Base-by-base conservation (phyloP, 2,888 invertebrate genomes). In the Ceraclea dissimilis region DNA sequence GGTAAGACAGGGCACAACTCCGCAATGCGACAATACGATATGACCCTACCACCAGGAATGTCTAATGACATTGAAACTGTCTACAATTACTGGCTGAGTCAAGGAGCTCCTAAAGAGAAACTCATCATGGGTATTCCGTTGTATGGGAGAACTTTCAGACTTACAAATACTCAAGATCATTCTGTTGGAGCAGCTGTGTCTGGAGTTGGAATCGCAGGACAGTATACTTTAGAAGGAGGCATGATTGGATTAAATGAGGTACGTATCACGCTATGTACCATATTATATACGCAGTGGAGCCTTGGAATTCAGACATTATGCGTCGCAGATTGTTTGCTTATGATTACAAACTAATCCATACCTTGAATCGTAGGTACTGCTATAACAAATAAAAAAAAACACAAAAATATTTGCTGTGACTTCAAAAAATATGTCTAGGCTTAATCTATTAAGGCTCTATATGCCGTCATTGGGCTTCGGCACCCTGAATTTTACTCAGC, bases 161-260 rank as follows among this genome's bases (percentile, higher is more conserved):
- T 83, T 8, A 11, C 21, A 16, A 66, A 67, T 2, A 17, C 21
- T 64, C 73, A 63, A 59, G 66, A 48, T 61, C 47, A 43, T 1
- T 60, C 65, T 1, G 57, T 81, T 4, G 78, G 76, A 47, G 76
- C 79, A 1, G 67, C 75, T 2, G 68, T 72, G 1, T 64, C 57
- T 31, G 74, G 73, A 19, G 65, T 72, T 1, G 78, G 78, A 10
- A 50, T 51, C 1, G 67, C 71, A 2, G 82, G 81, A 26, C 74
- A 70, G 1, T 79, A 75, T 63, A 79, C 80, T 1, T 59, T 66
- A 17, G 70, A 75, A 62, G 58, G 65, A 17, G 82, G 82, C 49
- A 70, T 71, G 52, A 64, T 80, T 21, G 79, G 79, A 11, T 82
- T 78, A 66, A 78, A 80, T 57, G 82, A 83, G 68, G 75, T 73